Evolutionary conservation across 1,140 invertebrate genomes (phyloP), one percentile per base, ranked within the genome.

Genomic region (Acyrthosiphon pisum): DNA sequence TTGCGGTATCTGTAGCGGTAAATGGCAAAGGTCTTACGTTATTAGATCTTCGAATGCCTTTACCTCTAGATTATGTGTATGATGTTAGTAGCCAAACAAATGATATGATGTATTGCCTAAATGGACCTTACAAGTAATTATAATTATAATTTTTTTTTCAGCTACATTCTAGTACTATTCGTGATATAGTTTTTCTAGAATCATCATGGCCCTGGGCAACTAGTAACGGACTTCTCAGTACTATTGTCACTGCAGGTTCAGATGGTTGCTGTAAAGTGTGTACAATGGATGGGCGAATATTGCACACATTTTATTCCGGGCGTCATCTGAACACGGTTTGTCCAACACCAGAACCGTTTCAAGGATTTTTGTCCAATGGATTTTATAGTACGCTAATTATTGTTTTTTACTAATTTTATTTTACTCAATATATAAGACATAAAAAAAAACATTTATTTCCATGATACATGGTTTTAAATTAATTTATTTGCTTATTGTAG

Each of bases 11-110:
- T 90, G 95, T 95, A 56, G 95, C 95, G 93, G 95, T 95, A 6
- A 96, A 96, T 94, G 96, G 96, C 53, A 96, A 95, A 94, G 96
- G 96, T 53, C 94, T 96, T 11, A 96, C 95, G 3, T 94, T 96
- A n/a, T 95, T 96, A 94, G 96, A 96, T 94, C 94, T 96, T 50
- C 94, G 96, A 83, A 96, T 96, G 95, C 96, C 95, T 84, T 94
- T 96, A 92, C 96, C 96, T 14, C 94, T 96, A 87, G 95, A 96
- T 94, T 96, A 96, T 95, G 94, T 96, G 46, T 95, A 96, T 94
- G 95, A 96, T 95, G 96, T 96, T 94, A 95, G 95, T 93, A 84
- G 22, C 37, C 93, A 48, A 81, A 56, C 30, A 76, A 44, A 37
- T 18, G 44, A 60, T 88, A 41, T 60, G 8, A 30, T 93, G 41